Evolutionary conservation across 2,113 vertebrate species (phyloP).

Genomic region (Xenotilapia caudafasciata): DNA sequence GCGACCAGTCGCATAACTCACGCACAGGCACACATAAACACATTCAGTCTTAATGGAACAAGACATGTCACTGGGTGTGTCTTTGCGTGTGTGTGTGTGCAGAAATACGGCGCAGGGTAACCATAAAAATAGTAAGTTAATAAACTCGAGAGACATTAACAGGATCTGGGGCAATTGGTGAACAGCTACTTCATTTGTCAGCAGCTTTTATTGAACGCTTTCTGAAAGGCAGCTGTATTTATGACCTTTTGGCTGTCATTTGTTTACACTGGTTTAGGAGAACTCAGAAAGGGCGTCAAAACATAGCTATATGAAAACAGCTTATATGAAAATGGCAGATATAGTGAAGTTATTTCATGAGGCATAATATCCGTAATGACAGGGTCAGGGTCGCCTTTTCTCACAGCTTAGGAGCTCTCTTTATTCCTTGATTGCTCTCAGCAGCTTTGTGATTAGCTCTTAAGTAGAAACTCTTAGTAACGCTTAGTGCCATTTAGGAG

Average conservation of each 20-base stretch:
- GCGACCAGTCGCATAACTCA: conserved; percentile 67
- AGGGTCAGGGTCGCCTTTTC: not conserved
- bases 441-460: not conserved
- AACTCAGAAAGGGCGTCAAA: not conserved
- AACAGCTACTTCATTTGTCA: conserved; percentile 63
- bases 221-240: conserved; percentile 54
- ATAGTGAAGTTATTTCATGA: not conserved
- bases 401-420: not conserved
- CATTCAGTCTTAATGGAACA: conserved; percentile 45
- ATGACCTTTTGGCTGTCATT: conserved; percentile 43
- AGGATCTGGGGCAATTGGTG: conserved; percentile 50
- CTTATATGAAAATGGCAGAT: not conserved
- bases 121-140: conserved; percentile 69
- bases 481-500: not conserved
- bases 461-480: not conserved
- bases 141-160: conserved; percentile 63
- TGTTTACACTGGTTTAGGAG: conserved; percentile 35
- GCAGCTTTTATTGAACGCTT: conserved; percentile 53
- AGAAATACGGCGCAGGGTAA: conserved; percentile 22
- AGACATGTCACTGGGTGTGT: conserved; percentile 32
- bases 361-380: not conserved
- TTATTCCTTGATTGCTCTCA: not conserved
- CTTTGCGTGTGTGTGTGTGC: conserved; percentile 24
- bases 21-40: conserved; percentile 53
- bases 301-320: not conserved